These are phyloP conservation scores for Argyrosomus japonicus DNA, from an alignment of 2,113 vertebrate species.

Conservation along the genomic window DNA sequence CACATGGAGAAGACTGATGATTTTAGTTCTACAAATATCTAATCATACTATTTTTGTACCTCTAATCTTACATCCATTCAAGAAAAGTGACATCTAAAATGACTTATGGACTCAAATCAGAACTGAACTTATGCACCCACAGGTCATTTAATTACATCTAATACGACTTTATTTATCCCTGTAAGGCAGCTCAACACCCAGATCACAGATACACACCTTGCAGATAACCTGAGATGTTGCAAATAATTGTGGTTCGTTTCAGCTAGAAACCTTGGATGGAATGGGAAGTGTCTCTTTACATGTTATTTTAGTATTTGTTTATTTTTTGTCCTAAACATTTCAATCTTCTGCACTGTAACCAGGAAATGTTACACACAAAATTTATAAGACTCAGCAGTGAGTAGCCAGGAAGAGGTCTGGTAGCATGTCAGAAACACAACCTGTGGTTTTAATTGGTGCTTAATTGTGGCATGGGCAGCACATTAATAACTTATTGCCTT, in stretches of 20 bases:
- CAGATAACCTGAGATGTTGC: not conserved
- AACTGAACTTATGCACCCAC: not conserved
- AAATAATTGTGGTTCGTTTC: not conserved
- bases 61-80: not conserved
- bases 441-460: conserved; percentile 71
- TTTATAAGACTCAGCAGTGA: conserved; percentile 17
- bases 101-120: not conserved
- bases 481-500: conserved; percentile 74
- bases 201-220: not conserved
- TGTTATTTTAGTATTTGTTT: not conserved
- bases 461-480: conserved; percentile 75
- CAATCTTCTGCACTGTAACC: not conserved
- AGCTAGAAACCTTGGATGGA: not conserved
- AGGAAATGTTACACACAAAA: not conserved
- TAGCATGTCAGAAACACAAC: conserved; percentile 48
- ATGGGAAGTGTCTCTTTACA: not conserved
- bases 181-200: not conserved
- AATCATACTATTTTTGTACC: not conserved
- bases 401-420: conserved; percentile 21
- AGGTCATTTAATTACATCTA: not conserved
- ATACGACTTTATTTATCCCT: not conserved
- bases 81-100: not conserved
- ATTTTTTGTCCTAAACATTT: not conserved
- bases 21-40: conserved; percentile 1
- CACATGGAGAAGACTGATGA: conserved; percentile 1